Evolutionary conservation across 2,888 invertebrate species (phyloP), one percentile per base, ranked within the genome.

Genomic region (Heliconius hortense): DNA sequence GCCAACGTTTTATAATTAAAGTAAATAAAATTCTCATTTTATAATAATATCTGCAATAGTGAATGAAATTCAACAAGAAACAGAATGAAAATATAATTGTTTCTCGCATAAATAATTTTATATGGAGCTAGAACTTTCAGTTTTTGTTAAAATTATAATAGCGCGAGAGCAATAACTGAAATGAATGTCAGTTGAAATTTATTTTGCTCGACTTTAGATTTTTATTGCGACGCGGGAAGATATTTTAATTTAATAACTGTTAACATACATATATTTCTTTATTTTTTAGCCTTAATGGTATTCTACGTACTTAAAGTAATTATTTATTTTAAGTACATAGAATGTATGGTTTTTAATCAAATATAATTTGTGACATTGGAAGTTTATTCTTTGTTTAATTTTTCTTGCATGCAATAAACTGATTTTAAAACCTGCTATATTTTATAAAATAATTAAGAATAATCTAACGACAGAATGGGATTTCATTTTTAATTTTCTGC

Each of bases 101-200:
- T 62, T 71, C 26, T 21, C 71, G 11, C 26, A 62, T 26, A 71
- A 70, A 59, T 35, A n/a, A 26, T 60, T 60, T 71, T 26, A 69
- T 43, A 71, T 71, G 43, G 39, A 21, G 39, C 24, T 62, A 62
- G 26, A 59, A 60, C 18, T 24, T 43, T 60, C 60, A 39, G 60
- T 21, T 60, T 60, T 39, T 39, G 26, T 60, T 71, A 43, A 43
- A 59, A 26, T 26, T 39, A 26, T 39, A 71, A 71, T 71, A 21
- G 39, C 26, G 24, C 18, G 26, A 56, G 60, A 70, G 31, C n/a
- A 24, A 26, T 35, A n/a, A 24, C 59, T 56, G 71, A 60, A 60
- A 26, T 71, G 5, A 26, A 60, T 39, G 60, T 26, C 31, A 43
- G 60, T 43, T 60, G 8, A 18, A 60, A 60, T 60, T 35, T 60